Base-by-base conservation (phyloP, 2,797 vertebrate species). In the Lutjanus campechanus region DNA sequence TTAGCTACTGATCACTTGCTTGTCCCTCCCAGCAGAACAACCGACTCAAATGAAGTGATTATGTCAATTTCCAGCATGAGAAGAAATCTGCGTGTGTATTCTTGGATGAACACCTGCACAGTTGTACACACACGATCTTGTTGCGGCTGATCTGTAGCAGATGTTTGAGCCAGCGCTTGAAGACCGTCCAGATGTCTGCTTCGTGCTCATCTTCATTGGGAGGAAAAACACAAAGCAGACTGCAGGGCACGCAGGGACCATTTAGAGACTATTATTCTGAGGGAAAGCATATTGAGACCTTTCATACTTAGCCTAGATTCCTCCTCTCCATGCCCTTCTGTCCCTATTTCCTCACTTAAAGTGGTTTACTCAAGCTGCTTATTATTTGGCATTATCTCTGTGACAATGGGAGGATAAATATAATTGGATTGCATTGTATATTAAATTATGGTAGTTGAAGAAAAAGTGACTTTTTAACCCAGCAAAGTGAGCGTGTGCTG, bases 141-240 rank as follows among this genome's bases (percentile, higher is more conserved):
- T 87, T 85, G 77, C 66, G 20, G 65, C 59, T 73, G 73, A 79
- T 69, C 53, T 43, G 50, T 6, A 76, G 81, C 92, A 92, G 90
- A 91, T 93, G 91, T 87, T 88, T 60, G 56, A 74, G 80, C 58
- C 55, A 54, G 69, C n/a, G 46, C 85, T 91, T 7, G 7, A 84
- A 84, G 76, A 86, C 68, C n/a, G 82, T 85, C 86, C 93, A 92
- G 90, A 85, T 93, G 92, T 89, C 77, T 78, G 44, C 60, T 79
- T 69, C 69, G 58, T 70, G 55, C 86, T 70, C 12, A 9, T 87
- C 66, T 73, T 80, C 77, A 64, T 62, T 51, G 62, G 47, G 63
- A 87, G 74, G 47, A 64, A 69, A 65, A 80, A 74, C 69, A 81
- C 76, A 73, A 64, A 78, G 59, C 74, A 76, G 64, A 66, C 81